Evolutionary conservation across 2,888 invertebrate genomes (phyloP).

Genomic region (Sphinx pinastri): DNA sequence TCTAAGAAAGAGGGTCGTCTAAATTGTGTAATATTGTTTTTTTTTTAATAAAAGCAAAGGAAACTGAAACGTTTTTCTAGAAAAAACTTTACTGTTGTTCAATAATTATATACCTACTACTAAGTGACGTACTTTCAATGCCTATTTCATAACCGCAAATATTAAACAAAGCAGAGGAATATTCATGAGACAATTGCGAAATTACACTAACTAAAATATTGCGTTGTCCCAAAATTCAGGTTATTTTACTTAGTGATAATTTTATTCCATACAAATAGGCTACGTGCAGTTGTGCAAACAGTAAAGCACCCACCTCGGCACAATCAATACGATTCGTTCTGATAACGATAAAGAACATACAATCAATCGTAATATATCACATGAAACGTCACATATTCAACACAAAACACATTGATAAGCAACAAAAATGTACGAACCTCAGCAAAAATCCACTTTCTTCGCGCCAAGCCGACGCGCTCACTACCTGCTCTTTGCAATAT

Average conservation of each 20-base stretch:
- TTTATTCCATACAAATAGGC: constrained; percentile 4
- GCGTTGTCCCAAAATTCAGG: neutral
- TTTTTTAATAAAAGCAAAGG: too few species aligned
- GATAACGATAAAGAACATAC: constrained; percentile 18
- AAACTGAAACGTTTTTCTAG: too few species aligned
- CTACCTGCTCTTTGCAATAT: constrained; percentile 69
- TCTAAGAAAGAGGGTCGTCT: neutral
- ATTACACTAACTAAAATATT: neutral
- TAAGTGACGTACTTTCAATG: too few species aligned
- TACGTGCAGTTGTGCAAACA: constrained; percentile 30
- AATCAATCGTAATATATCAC: constrained; percentile 21
- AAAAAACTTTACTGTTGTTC: too few species aligned
- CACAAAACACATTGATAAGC: constrained; percentile 28
- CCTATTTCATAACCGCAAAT: too few species aligned
- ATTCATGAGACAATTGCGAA: neutral
- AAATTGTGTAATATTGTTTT: neutral
- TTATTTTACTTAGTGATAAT: neutral
- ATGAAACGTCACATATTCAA: constrained; percentile 25
- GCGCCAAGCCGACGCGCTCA: constrained; percentile 15
- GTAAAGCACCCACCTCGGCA: constrained; percentile 6
- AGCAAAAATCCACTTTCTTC: constrained; percentile 23
- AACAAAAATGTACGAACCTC: constrained; percentile 27
- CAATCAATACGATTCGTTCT: constrained; percentile 25
- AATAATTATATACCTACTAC: too few species aligned
- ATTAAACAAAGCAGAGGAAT: neutral